A percentile compares a stretch with the other conserved stretches of the same genome.
Evolutionary conservation across 2,888 invertebrate genomes (phyloP).

Genomic region (Eupelmus urozonus): DNA sequence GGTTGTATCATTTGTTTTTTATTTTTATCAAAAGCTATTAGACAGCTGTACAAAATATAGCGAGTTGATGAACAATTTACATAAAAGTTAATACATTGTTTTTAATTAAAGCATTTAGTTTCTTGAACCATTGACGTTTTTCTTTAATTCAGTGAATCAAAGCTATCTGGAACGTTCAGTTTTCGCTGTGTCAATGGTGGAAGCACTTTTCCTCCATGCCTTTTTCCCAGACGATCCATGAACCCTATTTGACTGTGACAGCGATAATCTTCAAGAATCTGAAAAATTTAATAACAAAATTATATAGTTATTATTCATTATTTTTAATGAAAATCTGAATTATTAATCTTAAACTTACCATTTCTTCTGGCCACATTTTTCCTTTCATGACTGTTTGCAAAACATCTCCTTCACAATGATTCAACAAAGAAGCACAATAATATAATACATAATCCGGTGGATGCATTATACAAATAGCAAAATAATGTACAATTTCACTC

Average conservation of each 20-base stretch:
- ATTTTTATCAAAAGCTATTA: slow-evolving; percentile 41
- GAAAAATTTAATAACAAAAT: slow-evolving; percentile 32
- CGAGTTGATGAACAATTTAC: slow-evolving; percentile 22
- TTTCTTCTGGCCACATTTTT: slow-evolving; percentile 73
- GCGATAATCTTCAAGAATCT: slow-evolving; percentile 70
- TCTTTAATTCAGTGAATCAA: slow-evolving; percentile 6
- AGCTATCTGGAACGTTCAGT: slow-evolving; percentile 60
- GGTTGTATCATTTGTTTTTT: slow-evolving; percentile 43
- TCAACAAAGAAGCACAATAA: slow-evolving; percentile 72
- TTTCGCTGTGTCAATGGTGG: slow-evolving; percentile 67
- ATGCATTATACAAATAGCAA: slow-evolving; percentile 72
- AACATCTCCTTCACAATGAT: slow-evolving; percentile 68
- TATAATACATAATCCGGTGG: slow-evolving; percentile 74
- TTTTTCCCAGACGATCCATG: slow-evolving; percentile 73
- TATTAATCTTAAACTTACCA: slow-evolving; percentile 65
- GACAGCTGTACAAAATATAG: slow-evolving; percentile 46
- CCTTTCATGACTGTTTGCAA: slow-evolving; percentile 68
- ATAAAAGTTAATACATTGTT: slow-evolving; percentile 37
- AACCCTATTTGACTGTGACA: slow-evolving; percentile 71
- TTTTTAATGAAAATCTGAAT: background rate
- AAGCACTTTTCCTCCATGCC: slow-evolving; percentile 72
- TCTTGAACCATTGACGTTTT: background rate
- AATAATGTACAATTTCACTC: slow-evolving; percentile 72
- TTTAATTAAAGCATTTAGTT: slow-evolving; percentile 14
- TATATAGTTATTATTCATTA: background rate